Base-by-base conservation (phyloP, 2,888 invertebrate species). In the Tetropium fuscum region DNA sequence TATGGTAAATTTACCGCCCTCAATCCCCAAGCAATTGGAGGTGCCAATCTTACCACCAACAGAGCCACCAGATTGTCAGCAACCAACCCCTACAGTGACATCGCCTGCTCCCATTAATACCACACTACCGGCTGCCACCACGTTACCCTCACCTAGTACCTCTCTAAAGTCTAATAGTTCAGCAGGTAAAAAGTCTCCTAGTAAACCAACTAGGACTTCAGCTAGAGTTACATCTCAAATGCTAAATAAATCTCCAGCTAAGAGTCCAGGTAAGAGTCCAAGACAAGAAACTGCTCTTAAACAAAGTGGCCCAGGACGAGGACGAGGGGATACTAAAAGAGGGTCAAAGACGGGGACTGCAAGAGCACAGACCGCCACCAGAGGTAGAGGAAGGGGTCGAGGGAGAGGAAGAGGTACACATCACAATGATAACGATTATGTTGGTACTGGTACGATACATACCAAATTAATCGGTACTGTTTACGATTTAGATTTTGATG, bases 391-490 rank as follows among this genome's bases (percentile, higher is more conserved):
- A n/a, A 55, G 80, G 19, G 81, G 81, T n/a, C 67, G 75, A 47
- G 77, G 78, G 22, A 58, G 77, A 25, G 85, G 85, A 2, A 76
- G 86, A 22, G 75, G 68, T 51, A 70, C 57, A 11, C 62, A 60
- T 45, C 68, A 71, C 79, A 83, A 18, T 78, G 75, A 77, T 54
- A 71, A 59, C 43, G 75, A 75, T 34, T 86, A 87, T 36, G 88
- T 84, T 30, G 86, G 87, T 54, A 79, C 86, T 15, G 89, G 89
- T 71, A 90, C 92, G 1, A 92, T 92, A 59, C 91, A 90, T 65
- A 92, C 90, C 76, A 93, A 93, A 77, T 83, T 94, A 27, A 89
- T 90, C 4, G 94, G 95, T 5, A 95, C 95, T 1, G 95, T 95
- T 1, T 95, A 94, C 74, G 95, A 92, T 78, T 87, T 92, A 66